A percentile compares a stretch with the other conserved stretches of the same genome.
Evolutionary conservation across 1,140 invertebrate genomes (phyloP).

Genomic region (Zaprionus africanus): DNA sequence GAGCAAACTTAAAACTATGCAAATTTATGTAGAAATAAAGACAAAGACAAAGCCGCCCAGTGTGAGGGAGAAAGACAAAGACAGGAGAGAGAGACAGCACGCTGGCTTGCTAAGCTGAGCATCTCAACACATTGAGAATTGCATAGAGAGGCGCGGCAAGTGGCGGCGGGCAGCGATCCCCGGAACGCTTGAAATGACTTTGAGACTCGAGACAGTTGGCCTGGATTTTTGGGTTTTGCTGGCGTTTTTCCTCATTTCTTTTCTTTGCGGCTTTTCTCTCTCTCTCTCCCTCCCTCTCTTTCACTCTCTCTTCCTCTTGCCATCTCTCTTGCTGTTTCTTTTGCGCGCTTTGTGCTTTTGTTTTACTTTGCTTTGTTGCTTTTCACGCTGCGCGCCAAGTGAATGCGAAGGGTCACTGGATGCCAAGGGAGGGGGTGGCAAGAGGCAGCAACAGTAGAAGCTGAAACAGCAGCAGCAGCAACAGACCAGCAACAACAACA

Average conservation of each 20-base stretch:
- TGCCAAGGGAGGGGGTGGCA: not conserved
- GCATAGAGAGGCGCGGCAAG: slow-evolving; percentile 43
- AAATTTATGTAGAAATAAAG: slow-evolving; percentile 31
- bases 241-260: slow-evolving; percentile 14
- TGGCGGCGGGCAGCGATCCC: slow-evolving; percentile 7
- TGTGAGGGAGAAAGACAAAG: not conserved
- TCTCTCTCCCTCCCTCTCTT: not conserved
- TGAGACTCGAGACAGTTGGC: slow-evolving; percentile 38
- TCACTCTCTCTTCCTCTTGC: not conserved
- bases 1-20: slow-evolving; percentile 30
- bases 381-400: slow-evolving; percentile 41
- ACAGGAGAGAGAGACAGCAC: not conserved
- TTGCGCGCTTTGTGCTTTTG: slow-evolving; percentile 12
- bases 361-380: slow-evolving; percentile 41
- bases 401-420: slow-evolving; percentile 23
- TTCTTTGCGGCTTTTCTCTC: slow-evolving; percentile 19
- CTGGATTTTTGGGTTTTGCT: slow-evolving; percentile 42
- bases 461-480: slow-evolving; percentile 2
- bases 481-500: not conserved
- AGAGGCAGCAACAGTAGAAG: slow-evolving; percentile 20
- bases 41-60: not conserved
- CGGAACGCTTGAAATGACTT: slow-evolving; percentile 27
- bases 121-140: slow-evolving; percentile 46
- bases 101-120: slow-evolving; percentile 24
- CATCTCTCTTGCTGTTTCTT: slow-evolving; percentile 4